These are phyloP conservation scores for Leptopilina myrica DNA, from an alignment of 2,888 invertebrate genomes.

Conservation along the genomic window DNA sequence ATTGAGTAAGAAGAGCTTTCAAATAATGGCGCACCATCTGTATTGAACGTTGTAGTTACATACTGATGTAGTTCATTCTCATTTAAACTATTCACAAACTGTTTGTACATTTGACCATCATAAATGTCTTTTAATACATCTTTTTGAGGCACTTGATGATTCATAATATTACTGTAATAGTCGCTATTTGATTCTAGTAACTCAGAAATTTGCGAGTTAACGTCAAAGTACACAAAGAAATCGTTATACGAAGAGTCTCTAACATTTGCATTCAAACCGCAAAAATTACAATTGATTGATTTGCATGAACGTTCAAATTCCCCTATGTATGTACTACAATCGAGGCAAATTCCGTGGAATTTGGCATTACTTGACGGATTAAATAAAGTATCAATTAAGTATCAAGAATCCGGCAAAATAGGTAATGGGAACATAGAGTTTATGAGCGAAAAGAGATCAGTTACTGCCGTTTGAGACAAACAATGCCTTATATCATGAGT, in stretches of 20 bases:
- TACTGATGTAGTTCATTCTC: no score
- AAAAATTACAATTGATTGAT: constrained; percentile 29
- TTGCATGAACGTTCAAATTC: constrained; percentile 13
- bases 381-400: constrained; percentile 41
- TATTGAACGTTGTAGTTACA: no score
- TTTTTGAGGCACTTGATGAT: background rate
- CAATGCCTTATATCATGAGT: constrained; percentile 41
- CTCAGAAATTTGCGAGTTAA: background rate
- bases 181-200: constrained; percentile 5
- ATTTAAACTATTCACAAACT: no score
- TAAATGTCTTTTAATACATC: background rate
- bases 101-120: no score
- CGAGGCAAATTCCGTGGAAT: constrained; percentile 41
- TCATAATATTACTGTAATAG: background rate
- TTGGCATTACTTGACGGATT: constrained; percentile 28
- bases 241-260: background rate
- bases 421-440: constrained; percentile 37
- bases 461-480: constrained; percentile 37
- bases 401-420: constrained; percentile 46
- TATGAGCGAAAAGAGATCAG: constrained; percentile 41
- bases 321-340: constrained; percentile 36
- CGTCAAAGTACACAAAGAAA: background rate
- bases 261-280: background rate
- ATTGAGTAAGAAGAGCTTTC: no score
- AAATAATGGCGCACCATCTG: no score